Percentiles rank a stretch among this genome's conserved stretches.
Conservation (phyloP, 2,113 vertebrate species). For the Alligator mississippiensis region DNA sequence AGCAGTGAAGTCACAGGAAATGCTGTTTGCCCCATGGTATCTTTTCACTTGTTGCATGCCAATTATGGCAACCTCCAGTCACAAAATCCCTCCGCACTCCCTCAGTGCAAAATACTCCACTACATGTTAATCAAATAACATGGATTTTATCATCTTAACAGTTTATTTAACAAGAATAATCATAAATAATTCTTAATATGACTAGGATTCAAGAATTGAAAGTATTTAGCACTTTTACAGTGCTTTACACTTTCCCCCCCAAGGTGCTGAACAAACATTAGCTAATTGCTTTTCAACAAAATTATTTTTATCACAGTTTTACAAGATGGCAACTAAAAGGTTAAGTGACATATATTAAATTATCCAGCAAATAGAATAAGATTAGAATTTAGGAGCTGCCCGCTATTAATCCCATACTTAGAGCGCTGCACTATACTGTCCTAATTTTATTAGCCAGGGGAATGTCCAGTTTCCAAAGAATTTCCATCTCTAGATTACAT, state of each 20-base stretch:
- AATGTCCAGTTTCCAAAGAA: fast-evolving
- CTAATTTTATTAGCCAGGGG: conserved; percentile 36
- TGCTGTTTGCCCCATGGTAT: fast-evolving
- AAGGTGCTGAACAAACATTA: conserved; percentile 38
- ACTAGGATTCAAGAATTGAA: conserved; percentile 44
- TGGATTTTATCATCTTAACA: neutral
- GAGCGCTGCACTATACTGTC: conserved; percentile 31
- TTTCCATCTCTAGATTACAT: neutral
- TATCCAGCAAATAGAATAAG: conserved; percentile 38
- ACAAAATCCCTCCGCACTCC: neutral
- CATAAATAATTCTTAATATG: neutral
- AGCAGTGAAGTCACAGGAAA: neutral
- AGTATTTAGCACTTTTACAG: neutral
- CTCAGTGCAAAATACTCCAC: neutral
- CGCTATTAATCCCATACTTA: conserved; percentile 20
- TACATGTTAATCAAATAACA: neutral
- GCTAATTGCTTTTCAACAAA: conserved; percentile 65
- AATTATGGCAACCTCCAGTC: fast-evolving
- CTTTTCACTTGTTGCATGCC: fast-evolving
- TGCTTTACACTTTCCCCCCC: conserved; percentile 37
- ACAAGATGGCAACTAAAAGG: conserved; percentile 62
- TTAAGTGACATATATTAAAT: conserved; percentile 68
- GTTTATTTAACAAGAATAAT: conserved; percentile 12
- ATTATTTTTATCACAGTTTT: conserved; percentile 59
- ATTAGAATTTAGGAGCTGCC: conserved; percentile 68